Evolutionary conservation across 2,797 vertebrate species (phyloP).

Genomic region (Rhabdomys pumilio): DNA sequence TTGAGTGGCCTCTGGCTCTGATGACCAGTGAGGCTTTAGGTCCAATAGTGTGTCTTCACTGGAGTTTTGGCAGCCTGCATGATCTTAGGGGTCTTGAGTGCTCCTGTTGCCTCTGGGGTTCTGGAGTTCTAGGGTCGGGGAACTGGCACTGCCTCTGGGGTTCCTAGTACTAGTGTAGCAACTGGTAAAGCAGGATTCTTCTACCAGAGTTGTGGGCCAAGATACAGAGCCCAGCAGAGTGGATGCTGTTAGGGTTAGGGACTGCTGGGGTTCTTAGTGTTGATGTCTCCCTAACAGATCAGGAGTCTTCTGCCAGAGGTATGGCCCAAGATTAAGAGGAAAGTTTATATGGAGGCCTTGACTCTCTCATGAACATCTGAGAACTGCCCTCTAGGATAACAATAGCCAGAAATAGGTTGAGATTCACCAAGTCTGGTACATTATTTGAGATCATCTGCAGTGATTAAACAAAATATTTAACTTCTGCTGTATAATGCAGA

Average conservation of each 20-base stretch:
- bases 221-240: background rate
- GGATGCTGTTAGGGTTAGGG: background rate
- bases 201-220: background rate
- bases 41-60: background rate
- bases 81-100: background rate
- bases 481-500: background rate
- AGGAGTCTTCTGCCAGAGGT: background rate
- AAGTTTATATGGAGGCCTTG: background rate
- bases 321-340: background rate
- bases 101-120: background rate
- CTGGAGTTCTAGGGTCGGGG: background rate
- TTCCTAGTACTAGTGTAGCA: background rate
- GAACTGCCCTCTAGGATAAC: no score
- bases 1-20: background rate
- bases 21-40: background rate
- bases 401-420: background rate
- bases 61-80: background rate
- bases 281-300: background rate
- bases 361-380: background rate
- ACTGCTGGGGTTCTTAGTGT: background rate
- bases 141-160: background rate
- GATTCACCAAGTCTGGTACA: background rate
- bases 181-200: background rate
- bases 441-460: background rate
- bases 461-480: background rate